Percentiles rank a stretch among this genome's conserved stretches.
Conservation (phyloP, 2,113 vertebrate genomes). For the Crotalus horridus region DNA sequence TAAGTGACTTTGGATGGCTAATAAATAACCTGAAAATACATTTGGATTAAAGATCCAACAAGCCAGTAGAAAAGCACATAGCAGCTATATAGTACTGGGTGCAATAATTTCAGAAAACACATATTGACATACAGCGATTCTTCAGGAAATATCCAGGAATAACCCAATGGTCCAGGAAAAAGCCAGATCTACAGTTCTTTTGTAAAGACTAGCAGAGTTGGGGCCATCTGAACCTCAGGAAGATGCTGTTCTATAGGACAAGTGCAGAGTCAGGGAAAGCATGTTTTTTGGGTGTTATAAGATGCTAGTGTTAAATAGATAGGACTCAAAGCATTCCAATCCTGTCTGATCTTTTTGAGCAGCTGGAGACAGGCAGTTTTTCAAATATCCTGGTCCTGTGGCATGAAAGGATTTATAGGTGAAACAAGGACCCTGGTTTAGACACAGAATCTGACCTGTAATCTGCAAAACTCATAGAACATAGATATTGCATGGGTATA, state of each 20-base stretch:
- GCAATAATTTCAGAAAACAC: background rate
- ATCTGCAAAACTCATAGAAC: background rate
- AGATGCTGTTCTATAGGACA: background rate
- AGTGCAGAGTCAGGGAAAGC: background rate
- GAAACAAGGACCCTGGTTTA: background rate
- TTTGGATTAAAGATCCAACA: background rate
- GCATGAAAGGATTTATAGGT: background rate
- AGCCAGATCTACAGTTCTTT: background rate
- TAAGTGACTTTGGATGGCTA: background rate
- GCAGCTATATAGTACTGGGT: background rate
- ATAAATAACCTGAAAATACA: background rate
- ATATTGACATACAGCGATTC: background rate
- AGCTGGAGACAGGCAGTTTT: background rate
- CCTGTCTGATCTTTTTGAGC: background rate
- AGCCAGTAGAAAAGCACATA: background rate
- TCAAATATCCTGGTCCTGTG: background rate
- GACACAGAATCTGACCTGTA: background rate
- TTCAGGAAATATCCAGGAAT: background rate
- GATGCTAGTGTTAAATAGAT: background rate
- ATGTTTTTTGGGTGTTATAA: background rate
- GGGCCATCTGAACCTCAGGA: background rate
- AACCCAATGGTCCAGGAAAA: background rate
- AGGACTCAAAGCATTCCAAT: background rate
- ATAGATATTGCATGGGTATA: background rate
- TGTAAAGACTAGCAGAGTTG: background rate